Evolutionary conservation across 2,888 invertebrate species (phyloP), one percentile per base, ranked within the genome.

Genomic region (Hirtodrosophila confusa): DNA sequence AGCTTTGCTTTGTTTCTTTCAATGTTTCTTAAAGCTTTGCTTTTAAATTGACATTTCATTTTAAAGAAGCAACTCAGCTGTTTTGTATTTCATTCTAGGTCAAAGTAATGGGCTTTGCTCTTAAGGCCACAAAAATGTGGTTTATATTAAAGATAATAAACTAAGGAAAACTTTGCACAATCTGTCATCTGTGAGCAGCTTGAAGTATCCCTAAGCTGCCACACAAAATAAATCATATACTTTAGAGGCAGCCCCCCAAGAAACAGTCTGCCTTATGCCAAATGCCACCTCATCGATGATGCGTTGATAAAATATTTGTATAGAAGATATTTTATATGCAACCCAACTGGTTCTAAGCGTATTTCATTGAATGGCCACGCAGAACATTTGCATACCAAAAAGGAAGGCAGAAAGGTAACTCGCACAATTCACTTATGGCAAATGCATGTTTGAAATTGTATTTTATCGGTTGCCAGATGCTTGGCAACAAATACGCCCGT

Each of bases 361-460:
- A 17, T 43, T 36, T 47, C 50, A 23, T 6, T 36, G 7, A 23
- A 41, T 51, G 39, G 27, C 9, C 61, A 47, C 37, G 49, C n/a
- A 54, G 23, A 11, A 44, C 43, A 74, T 73, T 74, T 78, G 56
- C 62, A 79, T 68, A 47, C 40, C 43, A 23, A 35, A 33, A 50
- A 50, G 29, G 4, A 29, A 11, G 53, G n/a, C 23, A 23, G 31
- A 49, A 51, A 40, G 39, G 57, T 49, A 44, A 49, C 27, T 47
- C 44, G 33, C 41, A 40, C 45, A 61, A 61, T 62, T 66, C 62
- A 67, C 69, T 51, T 61, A 45, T 50, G 73, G 70, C 64, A 69
- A 76, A 76, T 83, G 79, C 60, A 69, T 57, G 69, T 70, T 83
- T 73, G 50, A 83, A 80, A 79, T 79, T 76, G 73, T 86, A 83